A percentile compares a stretch with the other conserved stretches of the same genome.
phyloP scores from a whole-genome alignment of 2,888 invertebrate genomes.

The Ceraclea dissimilis region DNA sequence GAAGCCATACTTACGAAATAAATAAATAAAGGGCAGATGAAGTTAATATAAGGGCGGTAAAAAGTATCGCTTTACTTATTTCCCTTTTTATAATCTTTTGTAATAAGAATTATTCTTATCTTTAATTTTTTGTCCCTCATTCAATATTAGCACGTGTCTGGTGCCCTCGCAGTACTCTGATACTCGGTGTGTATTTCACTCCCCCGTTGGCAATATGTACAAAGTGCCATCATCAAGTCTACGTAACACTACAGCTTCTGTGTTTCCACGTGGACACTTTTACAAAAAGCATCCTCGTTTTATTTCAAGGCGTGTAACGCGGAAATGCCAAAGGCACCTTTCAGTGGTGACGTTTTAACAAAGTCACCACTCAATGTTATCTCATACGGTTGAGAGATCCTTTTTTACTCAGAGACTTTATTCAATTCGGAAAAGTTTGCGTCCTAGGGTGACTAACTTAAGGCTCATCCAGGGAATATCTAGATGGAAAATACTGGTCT shows the following conservation, averaged over 20 bases:
- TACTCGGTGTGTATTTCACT: neutral
- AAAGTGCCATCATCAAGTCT: neutral
- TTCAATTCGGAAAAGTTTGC: neutral
- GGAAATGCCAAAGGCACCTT: neutral
- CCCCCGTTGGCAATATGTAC: neutral
- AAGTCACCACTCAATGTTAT: neutral
- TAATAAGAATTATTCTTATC: too few species aligned
- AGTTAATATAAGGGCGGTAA: too few species aligned
- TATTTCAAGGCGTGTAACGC: neutral
- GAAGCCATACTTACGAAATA: too few species aligned
- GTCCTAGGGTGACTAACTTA: neutral
- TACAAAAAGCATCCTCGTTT: neutral
- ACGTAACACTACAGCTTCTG: neutral
- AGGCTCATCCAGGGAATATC: conserved; percentile 4
- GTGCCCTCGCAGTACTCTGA: too few species aligned
- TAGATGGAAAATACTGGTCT: neutral
- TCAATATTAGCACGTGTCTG: neutral
- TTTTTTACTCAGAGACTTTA: neutral
- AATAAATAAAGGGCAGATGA: too few species aligned
- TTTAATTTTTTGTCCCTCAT: neutral
- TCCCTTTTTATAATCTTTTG: too few species aligned
- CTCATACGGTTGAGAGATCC: neutral
- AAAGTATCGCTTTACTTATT: too few species aligned
- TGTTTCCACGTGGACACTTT: neutral
- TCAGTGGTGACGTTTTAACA: neutral